Base-by-base conservation (phyloP, 2,113 vertebrate genomes). In the Xyliphius kryptos region DNA sequence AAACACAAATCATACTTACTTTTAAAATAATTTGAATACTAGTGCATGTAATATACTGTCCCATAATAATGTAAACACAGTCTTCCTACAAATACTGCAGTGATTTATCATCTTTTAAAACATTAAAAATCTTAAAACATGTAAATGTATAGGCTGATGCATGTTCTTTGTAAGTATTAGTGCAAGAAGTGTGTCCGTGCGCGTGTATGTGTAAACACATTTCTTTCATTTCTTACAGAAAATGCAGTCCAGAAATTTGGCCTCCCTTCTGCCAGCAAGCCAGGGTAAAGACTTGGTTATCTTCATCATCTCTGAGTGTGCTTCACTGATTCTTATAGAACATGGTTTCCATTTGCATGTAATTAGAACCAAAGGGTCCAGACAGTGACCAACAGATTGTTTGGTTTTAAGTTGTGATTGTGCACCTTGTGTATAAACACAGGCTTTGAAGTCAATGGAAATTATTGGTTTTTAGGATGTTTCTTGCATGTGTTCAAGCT, bases 251-350 rank as follows among this genome's bases (percentile, higher is more conserved):
- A 82, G 82, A 91, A 83, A 59, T 87, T 72, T 66, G 79, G 71
- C 41, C 76, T 87, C 49, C 81, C 79, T 6, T 83, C 85, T 53
- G 78, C 79, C 76, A 76, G 77, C 74, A 91, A 83, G 81, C 53
- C 78, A 22, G 86, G 93, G 92, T 97, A 87, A 91, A 90, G 8
- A 3, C 11, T 40, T 13, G 32, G 13, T 15, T n/a, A 17, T 13
- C 3, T 19, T 10, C 17, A 6, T n/a, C 14, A 20, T 13, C 15
- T 44, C 8, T 52, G 6, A n/a, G 5, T 5, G 5, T 47, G 38
- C 40, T 46, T 46, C 6, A 46, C 43, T 46, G 14, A 15, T 15
- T 46, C 12, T 46, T 6, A 32, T 32, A 46, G 14, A 15, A 1
- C 15, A 7, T 57, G 56, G 38, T 19, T 43, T 44, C 19, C 5